A percentile compares a stretch with the other conserved stretches of the same genome.
Conservation (phyloP, 2,888 invertebrate genomes). For the Acleris holmiana region DNA sequence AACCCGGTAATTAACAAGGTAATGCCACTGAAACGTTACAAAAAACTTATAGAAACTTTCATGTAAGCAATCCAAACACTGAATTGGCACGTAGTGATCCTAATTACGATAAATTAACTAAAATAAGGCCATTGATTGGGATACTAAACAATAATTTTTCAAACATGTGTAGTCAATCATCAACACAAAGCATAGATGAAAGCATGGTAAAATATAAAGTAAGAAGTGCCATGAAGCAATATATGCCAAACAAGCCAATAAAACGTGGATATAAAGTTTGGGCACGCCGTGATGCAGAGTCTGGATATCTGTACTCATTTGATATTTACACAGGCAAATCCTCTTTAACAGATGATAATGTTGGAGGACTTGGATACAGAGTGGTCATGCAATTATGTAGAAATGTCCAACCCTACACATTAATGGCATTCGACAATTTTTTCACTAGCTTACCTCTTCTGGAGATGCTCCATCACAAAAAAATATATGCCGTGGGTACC, state of each 20-base stretch:
- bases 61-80: neutral
- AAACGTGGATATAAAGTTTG: constrained; percentile 13
- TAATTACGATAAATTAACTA: constrained; percentile 1
- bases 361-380: constrained; percentile 12
- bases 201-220: neutral
- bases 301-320: constrained; percentile 6
- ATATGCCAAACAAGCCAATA: constrained; percentile 5
- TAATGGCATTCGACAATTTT: constrained; percentile 17
- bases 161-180: neutral
- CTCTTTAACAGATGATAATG: neutral
- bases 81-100: neutral
- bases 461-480: too few relatives aligned
- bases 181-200: too few relatives aligned
- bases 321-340: neutral
- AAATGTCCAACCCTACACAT: neutral
- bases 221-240: neutral
- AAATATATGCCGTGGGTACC: too few relatives aligned
- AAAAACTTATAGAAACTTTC: too few relatives aligned
- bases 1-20: too few relatives aligned
- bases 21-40: too few relatives aligned
- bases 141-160: constrained; percentile 1
- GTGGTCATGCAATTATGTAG: constrained; percentile 4
- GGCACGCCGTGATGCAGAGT: neutral
- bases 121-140: constrained; percentile 5
- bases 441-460: constrained; percentile 2